A percentile compares a stretch with the other conserved stretches of the same genome.
Evolutionary conservation across 1,140 invertebrate species (phyloP).

Genomic region (Zaprionus davidi): DNA sequence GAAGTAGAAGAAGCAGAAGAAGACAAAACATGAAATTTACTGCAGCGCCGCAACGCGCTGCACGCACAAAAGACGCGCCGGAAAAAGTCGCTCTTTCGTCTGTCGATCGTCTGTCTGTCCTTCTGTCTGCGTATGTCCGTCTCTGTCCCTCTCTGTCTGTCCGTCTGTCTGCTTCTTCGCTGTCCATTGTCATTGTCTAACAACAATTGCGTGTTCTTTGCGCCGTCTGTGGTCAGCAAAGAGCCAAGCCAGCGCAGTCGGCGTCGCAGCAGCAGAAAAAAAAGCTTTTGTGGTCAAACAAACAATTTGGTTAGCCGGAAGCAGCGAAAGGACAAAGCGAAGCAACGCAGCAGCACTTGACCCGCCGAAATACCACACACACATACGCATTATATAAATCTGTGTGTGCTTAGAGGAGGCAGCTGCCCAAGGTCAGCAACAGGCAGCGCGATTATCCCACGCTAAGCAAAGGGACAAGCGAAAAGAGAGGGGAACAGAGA

Average conservation of each 20-base stretch:
- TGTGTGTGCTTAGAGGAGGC: conserved; percentile 54
- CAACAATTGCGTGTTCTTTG: conserved; percentile 46
- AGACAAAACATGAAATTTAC: conserved; percentile 26
- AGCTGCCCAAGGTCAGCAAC: conserved; percentile 54
- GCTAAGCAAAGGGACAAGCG: conserved; percentile 62
- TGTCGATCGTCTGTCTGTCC: conserved; percentile 7
- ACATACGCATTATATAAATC: conserved; percentile 1
- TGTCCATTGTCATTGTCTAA: conserved; percentile 48
- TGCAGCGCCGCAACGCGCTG: conserved; percentile 37
- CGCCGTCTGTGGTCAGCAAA: conserved; percentile 43
- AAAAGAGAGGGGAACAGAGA: not conserved
- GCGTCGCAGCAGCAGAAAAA: conserved; percentile 6
- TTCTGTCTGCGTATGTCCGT: conserved; percentile 21
- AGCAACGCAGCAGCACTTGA: conserved; percentile 54
- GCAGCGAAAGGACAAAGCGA: conserved; percentile 34
- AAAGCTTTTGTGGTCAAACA: conserved; percentile 49
- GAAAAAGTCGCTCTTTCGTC: conserved; percentile 63
- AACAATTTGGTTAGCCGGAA: conserved; percentile 47
- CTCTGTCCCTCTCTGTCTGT: conserved; percentile 30
- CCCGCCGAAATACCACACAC: conserved; percentile 61
- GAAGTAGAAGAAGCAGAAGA: not conserved
- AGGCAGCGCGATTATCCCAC: conserved; percentile 62
- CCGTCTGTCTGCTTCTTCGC: conserved; percentile 13
- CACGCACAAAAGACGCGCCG: conserved; percentile 75
- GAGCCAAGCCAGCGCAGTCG: not conserved